phyloP scores from a whole-genome alignment of 1,140 invertebrate species.

The Drosophila busckii region DNA sequence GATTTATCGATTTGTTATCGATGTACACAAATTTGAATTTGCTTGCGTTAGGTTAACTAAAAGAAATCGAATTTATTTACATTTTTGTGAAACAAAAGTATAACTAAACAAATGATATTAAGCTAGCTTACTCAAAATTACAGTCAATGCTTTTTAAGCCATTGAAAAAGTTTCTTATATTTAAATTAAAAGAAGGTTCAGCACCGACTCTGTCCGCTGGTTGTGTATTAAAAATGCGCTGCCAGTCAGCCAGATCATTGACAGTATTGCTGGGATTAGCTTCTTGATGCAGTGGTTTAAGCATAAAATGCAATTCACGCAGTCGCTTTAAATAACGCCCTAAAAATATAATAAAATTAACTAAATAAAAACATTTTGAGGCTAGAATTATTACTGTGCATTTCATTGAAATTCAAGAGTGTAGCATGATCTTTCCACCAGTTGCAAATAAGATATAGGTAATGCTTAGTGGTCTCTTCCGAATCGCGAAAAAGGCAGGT shows the following conservation, averaged over 20 bases:
- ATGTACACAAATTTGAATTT: too few relatives aligned
- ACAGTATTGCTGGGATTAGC: slow-evolving; percentile 37
- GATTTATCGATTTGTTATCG: too few relatives aligned
- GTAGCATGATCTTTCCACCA: slow-evolving; percentile 55
- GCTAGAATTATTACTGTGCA: slow-evolving; percentile 39
- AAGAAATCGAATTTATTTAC: too few relatives aligned
- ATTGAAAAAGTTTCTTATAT: slow-evolving; percentile 35
- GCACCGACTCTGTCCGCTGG: not conserved
- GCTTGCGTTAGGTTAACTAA: too few relatives aligned
- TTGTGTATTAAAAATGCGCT: slow-evolving; percentile 26
- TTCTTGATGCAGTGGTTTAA: slow-evolving; percentile 52
- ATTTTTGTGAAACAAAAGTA: too few relatives aligned
- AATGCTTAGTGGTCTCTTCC: slow-evolving; percentile 69
- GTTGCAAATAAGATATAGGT: slow-evolving; percentile 57
- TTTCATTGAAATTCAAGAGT: slow-evolving; percentile 44
- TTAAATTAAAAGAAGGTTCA: not conserved
- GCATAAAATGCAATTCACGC: slow-evolving; percentile 58
- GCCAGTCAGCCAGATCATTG: slow-evolving; percentile 59
- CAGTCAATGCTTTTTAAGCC: slow-evolving; percentile 22
- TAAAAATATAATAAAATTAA: slow-evolving; percentile 5
- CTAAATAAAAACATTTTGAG: not conserved
- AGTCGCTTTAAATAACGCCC: slow-evolving; percentile 54
- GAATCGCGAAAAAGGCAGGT: slow-evolving; percentile 59
- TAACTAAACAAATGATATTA: too few relatives aligned
- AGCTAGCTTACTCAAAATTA: slow-evolving; percentile 26